phyloP scores from a whole-genome alignment of 2,888 invertebrate genomes.

The Trachelus troglodyta region DNA sequence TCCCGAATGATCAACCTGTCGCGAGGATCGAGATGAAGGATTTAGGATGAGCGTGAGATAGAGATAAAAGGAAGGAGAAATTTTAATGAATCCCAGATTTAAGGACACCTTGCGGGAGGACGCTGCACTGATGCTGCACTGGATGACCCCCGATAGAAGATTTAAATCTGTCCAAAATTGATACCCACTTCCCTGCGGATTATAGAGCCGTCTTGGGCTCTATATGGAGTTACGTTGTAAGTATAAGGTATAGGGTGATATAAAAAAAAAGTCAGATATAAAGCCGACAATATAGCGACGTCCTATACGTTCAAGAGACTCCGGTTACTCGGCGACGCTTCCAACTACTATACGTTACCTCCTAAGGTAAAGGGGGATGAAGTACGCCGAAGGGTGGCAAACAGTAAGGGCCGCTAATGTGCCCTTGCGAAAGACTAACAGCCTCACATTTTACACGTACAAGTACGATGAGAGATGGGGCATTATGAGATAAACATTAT shows the following conservation, averaged over 20 bases:
- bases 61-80: background rate
- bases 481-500: constrained; percentile 43
- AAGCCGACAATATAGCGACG: background rate
- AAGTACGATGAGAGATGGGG: constrained; percentile 31
- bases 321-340: background rate
- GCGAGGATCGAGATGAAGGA: constrained; percentile 20
- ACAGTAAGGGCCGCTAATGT: constrained; percentile 27
- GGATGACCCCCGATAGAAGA: constrained; percentile 16
- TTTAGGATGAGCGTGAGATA: no score
- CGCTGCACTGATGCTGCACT: no score
- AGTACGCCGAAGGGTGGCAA: background rate
- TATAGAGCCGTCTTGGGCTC: constrained; percentile 20
- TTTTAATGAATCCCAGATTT: background rate
- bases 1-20: constrained; percentile 5
- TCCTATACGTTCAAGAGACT: background rate
- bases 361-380: background rate
- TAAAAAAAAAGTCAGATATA: constrained; percentile 4
- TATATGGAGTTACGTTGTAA: constrained; percentile 27
- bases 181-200: constrained; percentile 32
- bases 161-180: constrained; percentile 39
- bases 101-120: no score
- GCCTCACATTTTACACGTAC: constrained; percentile 32
- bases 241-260: constrained; percentile 25
- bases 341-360: background rate
- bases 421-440: constrained; percentile 34